These are phyloP conservation scores for Drosophila nebulosa DNA, from an alignment of 1,140 invertebrate genomes.

Conservation along the genomic window DNA sequence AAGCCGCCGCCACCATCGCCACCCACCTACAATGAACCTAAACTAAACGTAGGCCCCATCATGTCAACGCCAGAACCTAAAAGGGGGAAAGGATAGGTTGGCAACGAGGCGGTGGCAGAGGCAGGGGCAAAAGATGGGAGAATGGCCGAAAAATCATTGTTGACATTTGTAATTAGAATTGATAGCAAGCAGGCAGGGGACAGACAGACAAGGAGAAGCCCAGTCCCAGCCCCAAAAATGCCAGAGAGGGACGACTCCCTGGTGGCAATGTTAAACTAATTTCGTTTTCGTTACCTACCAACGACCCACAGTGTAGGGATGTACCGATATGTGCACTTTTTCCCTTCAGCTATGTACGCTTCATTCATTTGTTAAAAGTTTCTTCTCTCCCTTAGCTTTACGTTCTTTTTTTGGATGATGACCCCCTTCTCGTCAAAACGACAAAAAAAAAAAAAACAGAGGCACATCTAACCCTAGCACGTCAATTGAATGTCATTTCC, in stretches of 20 bases:
- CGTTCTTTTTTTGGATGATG: not conserved
- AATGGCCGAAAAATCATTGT: constrained; percentile 74
- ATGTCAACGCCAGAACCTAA: constrained; percentile 23
- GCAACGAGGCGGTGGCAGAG: not conserved
- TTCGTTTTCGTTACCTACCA: constrained; percentile 43
- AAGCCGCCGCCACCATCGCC: constrained; percentile 42
- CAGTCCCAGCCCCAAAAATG: not conserved
- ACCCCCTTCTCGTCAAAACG: not conserved
- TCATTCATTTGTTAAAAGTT: constrained; percentile 63
- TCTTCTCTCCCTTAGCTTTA: not conserved
- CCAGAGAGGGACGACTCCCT: not conserved
- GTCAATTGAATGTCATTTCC: constrained; percentile 74
- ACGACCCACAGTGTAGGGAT: not conserved
- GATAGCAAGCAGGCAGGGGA: constrained; percentile 57
- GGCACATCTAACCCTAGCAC: constrained; percentile 18
- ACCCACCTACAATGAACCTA: not conserved
- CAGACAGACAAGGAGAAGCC: not conserved
- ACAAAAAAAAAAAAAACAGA: not conserved
- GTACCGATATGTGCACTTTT: constrained; percentile 39
- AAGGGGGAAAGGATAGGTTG: not conserved
- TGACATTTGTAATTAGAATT: constrained; percentile 78
- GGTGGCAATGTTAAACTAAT: constrained; percentile 65
- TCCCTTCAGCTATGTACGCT: constrained; percentile 37
- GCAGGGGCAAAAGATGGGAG: constrained; percentile 12
- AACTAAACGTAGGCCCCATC: constrained; percentile 16